Evolutionary conservation across 2,797 vertebrate genomes (phyloP), one percentile per base, ranked within the genome.

Genomic region (Pseudochromis fuscus): DNA sequence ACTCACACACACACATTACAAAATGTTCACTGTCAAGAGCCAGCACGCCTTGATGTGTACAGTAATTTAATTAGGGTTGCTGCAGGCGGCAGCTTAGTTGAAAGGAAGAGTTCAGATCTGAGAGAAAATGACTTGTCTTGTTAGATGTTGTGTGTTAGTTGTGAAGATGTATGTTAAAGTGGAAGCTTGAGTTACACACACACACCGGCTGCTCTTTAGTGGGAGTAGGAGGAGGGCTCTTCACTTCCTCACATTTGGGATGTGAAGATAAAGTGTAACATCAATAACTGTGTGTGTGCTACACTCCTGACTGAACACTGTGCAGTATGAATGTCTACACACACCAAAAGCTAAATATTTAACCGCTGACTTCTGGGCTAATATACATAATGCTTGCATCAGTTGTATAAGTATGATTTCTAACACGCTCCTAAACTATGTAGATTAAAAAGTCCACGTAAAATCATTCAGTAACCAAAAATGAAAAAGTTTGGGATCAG

Each of bases 71-170:
- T 72, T 45, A 63, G 72, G 16, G 21, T 66, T 60, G 80, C 76
- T 83, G 75, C 72, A 79, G 86, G 85, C 79, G 3, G 73, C 67
- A 69, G 76, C 71, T 85, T 73, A 79, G 72, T 38, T 85, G 45
- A 82, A 75, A 84, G 78, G 72, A 80, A 79, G 72, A 73, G 37
- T 10, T 7, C 46, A 67, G 84, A 83, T 87, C 82, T 83, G 52
- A 76, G 61, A 77, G 59, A 62, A 66, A 74, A 31, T 11, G 52
- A 59, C 72, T 64, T 52, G 1, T 82, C 51, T 67, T 71, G 42
- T 79, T 72, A 66, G 58, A 72, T 44, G 77, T 67, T 25, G 66
- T 72, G 77, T 59, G 2, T 25, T 11, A 23, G n/a, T n/a, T n/a
- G n/a, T n/a, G 44, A 51, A 59, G 63, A 35, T 64, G 37, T 15